phyloP scores from a whole-genome alignment of 2,888 invertebrate species.

The Shargacucullia verbasci region DNA sequence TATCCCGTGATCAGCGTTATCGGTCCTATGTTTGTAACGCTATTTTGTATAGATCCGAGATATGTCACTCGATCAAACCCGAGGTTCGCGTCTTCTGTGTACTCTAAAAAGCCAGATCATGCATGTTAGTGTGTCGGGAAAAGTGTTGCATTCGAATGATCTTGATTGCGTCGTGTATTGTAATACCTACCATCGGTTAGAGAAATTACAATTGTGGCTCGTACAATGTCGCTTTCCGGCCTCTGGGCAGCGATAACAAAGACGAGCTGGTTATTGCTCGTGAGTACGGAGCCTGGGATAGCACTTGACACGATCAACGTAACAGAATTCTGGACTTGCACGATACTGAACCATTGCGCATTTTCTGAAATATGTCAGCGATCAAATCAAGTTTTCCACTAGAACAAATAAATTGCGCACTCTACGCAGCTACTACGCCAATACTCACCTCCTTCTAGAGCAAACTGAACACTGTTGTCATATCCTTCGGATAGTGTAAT shows the following conservation, averaged over 20 bases:
- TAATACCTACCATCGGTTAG: slow-evolving; percentile 9
- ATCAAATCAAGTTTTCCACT: no score
- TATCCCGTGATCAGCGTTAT: slow-evolving; percentile 59
- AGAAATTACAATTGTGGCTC: slow-evolving; percentile 51
- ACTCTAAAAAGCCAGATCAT: neutral
- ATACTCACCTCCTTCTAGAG: slow-evolving; percentile 59
- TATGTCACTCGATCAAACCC: slow-evolving; percentile 59
- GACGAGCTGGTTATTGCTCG: slow-evolving; percentile 50
- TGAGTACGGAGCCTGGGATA: slow-evolving; percentile 38
- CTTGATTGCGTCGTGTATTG: neutral
- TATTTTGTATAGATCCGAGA: slow-evolving; percentile 40
- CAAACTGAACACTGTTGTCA: slow-evolving; percentile 53
- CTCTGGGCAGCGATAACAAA: slow-evolving; percentile 49
- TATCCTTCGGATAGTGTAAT: slow-evolving; percentile 54
- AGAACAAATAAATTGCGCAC: neutral
- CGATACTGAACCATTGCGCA: slow-evolving; percentile 21
- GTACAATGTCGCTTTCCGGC: slow-evolving; percentile 32
- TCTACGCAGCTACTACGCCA: neutral
- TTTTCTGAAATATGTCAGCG: slow-evolving; percentile 15
- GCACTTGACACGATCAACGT: slow-evolving; percentile 20
- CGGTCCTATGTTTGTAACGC: slow-evolving; percentile 32
- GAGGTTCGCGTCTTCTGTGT: slow-evolving; percentile 30
- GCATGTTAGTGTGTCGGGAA: no score
- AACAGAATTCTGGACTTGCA: slow-evolving; percentile 18
- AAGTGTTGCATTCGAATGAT: no score